Percentiles rank a stretch among this genome's conserved stretches.
phyloP scores from a whole-genome alignment of 2,113 vertebrate genomes.

The Pontoporia blainvillei region DNA sequence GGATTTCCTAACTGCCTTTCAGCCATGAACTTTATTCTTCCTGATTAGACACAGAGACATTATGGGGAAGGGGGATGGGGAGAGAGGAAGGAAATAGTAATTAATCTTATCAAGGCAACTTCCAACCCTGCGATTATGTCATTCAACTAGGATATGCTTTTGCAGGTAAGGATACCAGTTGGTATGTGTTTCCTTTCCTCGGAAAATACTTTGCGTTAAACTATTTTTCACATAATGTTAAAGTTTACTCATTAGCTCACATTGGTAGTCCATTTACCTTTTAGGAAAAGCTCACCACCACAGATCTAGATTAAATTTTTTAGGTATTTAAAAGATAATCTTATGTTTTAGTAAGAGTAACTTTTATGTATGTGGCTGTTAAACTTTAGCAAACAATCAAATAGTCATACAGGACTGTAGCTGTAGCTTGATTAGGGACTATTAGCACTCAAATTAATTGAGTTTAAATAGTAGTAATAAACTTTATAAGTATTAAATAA shows the following conservation, averaged over 20 bases:
- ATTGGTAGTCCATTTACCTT: not conserved
- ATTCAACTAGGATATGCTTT: not conserved
- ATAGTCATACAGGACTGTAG: not conserved
- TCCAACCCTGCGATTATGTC: not conserved
- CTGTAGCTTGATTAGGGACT: not conserved
- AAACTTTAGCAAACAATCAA: not conserved
- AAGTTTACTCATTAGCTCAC: not conserved
- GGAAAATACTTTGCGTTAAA: not conserved
- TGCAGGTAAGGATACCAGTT: not conserved
- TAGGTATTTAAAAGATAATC: not conserved
- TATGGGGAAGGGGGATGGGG: not conserved
- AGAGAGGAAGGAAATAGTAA: constrained; percentile 2
- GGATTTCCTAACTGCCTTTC: not conserved
- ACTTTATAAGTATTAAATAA: not conserved
- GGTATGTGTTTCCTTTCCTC: not conserved
- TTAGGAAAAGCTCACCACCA: not conserved
- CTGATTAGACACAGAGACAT: constrained; percentile 1
- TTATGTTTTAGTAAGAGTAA: not conserved
- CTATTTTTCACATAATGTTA: not conserved
- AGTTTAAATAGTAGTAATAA: not conserved
- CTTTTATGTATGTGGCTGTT: not conserved
- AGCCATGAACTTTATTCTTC: not conserved
- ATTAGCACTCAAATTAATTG: not conserved
- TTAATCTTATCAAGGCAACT: not conserved
- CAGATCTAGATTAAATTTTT: not conserved